Percentiles rank a stretch among this genome's conserved stretches.
These are phyloP conservation scores for Tetraneura akinire DNA, from an alignment of 1,140 invertebrate species.

Conservation along the genomic window DNA sequence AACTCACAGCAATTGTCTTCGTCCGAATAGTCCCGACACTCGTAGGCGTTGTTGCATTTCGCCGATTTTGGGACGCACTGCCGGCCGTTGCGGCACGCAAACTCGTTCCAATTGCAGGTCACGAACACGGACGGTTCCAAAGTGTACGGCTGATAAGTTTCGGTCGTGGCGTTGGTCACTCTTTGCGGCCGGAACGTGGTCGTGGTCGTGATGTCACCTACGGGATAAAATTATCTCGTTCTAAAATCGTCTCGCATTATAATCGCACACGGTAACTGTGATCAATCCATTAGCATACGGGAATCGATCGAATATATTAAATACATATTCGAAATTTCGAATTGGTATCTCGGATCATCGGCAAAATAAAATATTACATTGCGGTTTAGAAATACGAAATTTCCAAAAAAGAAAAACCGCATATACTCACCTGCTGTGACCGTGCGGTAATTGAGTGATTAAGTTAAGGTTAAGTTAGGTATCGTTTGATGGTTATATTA, in stretches of 20 bases:
- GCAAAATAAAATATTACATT: too few relatives aligned
- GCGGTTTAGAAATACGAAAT: too few relatives aligned
- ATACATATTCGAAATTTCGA: too few relatives aligned
- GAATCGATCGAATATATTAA: too few relatives aligned
- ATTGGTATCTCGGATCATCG: too few relatives aligned
- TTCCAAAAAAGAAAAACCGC: too few relatives aligned
- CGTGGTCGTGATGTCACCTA: background rate
- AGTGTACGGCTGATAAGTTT: background rate
- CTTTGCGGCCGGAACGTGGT: background rate
- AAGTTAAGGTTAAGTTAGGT: too few relatives aligned
- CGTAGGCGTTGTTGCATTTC: conserved; percentile 62
- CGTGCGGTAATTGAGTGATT: too few relatives aligned
- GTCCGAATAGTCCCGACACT: conserved; percentile 75
- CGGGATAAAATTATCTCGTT: background rate
- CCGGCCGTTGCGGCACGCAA: conserved; percentile 65
- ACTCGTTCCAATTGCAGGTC: conserved; percentile 61
- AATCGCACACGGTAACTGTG: too few relatives aligned
- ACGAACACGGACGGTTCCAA: conserved; percentile 25
- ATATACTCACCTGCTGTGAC: too few relatives aligned
- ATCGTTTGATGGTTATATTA: too few relatives aligned
- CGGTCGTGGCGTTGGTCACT: background rate
- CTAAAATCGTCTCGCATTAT: background rate
- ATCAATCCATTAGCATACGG: too few relatives aligned
- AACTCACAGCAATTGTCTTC: conserved; percentile 71
- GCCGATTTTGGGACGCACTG: conserved; percentile 63